Evolutionary conservation across 2,797 vertebrate genomes (phyloP).

Genomic region (Halcyon badia): DNA sequence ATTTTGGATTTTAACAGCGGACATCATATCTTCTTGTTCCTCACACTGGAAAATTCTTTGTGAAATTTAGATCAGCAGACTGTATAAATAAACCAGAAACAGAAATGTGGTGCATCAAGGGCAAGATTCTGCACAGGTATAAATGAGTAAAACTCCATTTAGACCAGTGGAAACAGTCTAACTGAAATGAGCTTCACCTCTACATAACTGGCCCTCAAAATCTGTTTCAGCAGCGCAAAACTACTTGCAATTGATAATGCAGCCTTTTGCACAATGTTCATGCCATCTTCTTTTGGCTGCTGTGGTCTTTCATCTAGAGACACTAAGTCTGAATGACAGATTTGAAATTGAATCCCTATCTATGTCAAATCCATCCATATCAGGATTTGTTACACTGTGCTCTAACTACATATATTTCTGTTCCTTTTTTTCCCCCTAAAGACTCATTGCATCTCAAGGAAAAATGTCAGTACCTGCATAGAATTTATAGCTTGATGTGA

Average conservation of each 20-base stretch:
- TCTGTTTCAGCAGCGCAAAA: not conserved
- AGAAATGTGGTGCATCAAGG: not conserved
- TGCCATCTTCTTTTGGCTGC: not conserved
- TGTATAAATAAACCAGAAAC: not conserved
- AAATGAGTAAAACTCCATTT: not conserved
- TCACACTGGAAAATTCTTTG: not conserved
- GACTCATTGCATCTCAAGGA: not conserved
- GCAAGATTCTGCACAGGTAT: not conserved
- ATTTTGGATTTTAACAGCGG: not conserved
- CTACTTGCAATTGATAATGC: not conserved
- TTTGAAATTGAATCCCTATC: not conserved
- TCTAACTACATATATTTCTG: not conserved
- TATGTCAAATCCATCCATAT: not conserved
- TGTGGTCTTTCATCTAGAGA: not conserved
- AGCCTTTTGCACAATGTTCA: not conserved
- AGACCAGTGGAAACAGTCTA: not conserved
- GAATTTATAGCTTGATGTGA: not conserved
- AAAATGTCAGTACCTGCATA: not conserved
- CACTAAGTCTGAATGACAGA: not conserved
- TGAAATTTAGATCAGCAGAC: not conserved
- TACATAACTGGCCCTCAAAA: not conserved
- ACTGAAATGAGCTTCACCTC: not conserved
- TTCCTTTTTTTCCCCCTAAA: rapidly evolving
- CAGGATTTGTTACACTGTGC: not conserved
- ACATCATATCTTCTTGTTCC: not conserved